phyloP scores from a whole-genome alignment of 1,140 invertebrate genomes.

The Odontomachus brunneus region DNA sequence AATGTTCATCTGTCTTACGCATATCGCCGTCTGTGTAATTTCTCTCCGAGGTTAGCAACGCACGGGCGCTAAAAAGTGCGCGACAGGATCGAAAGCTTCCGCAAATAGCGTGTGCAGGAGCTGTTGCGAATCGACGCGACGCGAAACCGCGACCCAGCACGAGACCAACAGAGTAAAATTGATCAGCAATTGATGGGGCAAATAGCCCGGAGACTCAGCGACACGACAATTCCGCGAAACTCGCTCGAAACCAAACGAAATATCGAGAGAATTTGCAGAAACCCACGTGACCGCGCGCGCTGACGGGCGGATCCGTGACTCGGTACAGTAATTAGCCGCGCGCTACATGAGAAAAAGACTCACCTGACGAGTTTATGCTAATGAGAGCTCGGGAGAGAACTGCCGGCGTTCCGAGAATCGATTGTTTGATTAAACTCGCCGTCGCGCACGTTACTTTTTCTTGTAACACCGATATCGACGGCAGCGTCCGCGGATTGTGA shows the following conservation, averaged over 20 bases:
- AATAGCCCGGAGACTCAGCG: background rate
- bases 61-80: no score
- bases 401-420: background rate
- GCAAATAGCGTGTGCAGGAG: background rate
- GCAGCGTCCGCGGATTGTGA: background rate
- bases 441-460: background rate
- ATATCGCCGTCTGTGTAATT: no score
- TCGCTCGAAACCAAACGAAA: background rate
- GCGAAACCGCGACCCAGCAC: background rate
- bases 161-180: constrained; percentile 14
- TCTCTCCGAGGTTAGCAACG: no score
- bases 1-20: constrained; percentile 22
- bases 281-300: background rate
- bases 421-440: constrained; percentile 27
- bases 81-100: no score
- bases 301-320: constrained; percentile 22
- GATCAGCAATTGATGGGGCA: background rate
- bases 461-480: background rate
- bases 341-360: background rate
- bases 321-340: constrained; percentile 29
- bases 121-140: background rate
- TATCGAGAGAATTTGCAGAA: background rate
- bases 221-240: background rate
- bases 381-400: constrained; percentile 12
- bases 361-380: constrained; percentile 20